Percentiles rank a stretch among this genome's conserved stretches.
Conservation (phyloP, 2,888 invertebrate genomes). For the Cetonia aurata region DNA sequence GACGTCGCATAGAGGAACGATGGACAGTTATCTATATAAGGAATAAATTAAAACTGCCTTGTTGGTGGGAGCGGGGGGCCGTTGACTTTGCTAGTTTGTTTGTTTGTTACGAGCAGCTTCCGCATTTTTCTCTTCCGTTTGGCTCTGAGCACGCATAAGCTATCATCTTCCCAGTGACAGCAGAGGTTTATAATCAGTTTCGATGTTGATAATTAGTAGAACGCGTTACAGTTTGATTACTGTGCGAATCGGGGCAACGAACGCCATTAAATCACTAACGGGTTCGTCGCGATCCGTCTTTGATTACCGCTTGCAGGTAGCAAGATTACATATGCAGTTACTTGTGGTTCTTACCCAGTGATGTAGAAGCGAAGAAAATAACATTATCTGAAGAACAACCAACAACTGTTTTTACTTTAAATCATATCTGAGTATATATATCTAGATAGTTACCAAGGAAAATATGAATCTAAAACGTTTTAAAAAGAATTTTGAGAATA, state of each 20-base stretch:
- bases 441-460: too few species aligned
- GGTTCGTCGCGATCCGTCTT: too few species aligned
- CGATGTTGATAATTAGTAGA: background rate
- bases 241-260: slow-evolving; percentile 7
- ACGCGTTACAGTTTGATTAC: slow-evolving; percentile 5
- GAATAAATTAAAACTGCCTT: slow-evolving; percentile 17
- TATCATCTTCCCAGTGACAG: slow-evolving; percentile 3
- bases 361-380: too few species aligned
- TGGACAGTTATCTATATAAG: slow-evolving; percentile 36
- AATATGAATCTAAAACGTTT: too few species aligned
- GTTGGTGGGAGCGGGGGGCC: slow-evolving; percentile 17
- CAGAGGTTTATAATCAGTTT: background rate
- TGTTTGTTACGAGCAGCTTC: background rate
- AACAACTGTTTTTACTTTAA: too few species aligned
- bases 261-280: background rate
- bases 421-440: too few species aligned
- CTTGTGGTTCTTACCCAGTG: too few species aligned
- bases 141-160: background rate
- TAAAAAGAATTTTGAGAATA: too few species aligned
- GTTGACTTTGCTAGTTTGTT: slow-evolving; percentile 23
- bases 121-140: slow-evolving; percentile 1
- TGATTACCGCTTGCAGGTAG: too few species aligned
- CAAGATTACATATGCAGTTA: too few species aligned
- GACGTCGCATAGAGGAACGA: slow-evolving; percentile 10
- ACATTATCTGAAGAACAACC: too few species aligned